Percentiles rank a stretch among this genome's conserved stretches.
Evolutionary conservation across 2,113 vertebrate species (phyloP).

Genomic region (Mobula birostris): DNA sequence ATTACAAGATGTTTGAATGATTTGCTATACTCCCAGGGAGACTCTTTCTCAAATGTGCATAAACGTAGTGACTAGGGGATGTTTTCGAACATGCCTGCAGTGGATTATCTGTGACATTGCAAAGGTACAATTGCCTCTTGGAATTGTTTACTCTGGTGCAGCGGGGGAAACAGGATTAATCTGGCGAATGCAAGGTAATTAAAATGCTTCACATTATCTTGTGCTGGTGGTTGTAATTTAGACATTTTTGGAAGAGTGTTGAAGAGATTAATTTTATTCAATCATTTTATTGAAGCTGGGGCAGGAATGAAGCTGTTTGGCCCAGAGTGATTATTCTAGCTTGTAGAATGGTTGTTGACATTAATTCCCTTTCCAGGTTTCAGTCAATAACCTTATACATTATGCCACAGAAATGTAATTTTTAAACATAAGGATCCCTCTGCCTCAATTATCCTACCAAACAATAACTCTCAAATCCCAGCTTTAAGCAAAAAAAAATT

Average conservation of each 20-base stretch:
- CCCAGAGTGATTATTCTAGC: too few species aligned
- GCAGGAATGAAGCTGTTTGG: too few species aligned
- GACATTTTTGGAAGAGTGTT: not conserved
- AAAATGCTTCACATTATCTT: not conserved
- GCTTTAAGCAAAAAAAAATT: too few species aligned
- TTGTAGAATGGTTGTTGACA: too few species aligned
- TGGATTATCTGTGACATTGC: slow-evolving; percentile 37
- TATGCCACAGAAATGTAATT: too few species aligned
- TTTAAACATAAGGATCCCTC: too few species aligned
- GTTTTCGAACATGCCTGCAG: slow-evolving; percentile 38
- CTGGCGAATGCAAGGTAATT: not conserved
- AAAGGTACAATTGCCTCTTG: slow-evolving; percentile 43
- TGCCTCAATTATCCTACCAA: too few species aligned
- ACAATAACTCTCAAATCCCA: too few species aligned
- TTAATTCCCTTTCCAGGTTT: too few species aligned
- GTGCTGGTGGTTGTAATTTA: not conserved
- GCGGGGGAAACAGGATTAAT: not conserved
- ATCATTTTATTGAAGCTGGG: too few species aligned
- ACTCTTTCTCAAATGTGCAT: slow-evolving; percentile 45
- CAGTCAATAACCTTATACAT: too few species aligned
- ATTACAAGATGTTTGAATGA: slow-evolving; percentile 45
- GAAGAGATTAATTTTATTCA: not conserved
- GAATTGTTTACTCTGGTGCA: not conserved
- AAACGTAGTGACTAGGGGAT: slow-evolving; percentile 41
- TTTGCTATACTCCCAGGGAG: slow-evolving; percentile 38